These are phyloP conservation scores for Megastigmus dorsalis DNA, from an alignment of 2,888 invertebrate genomes.

Conservation along the genomic window DNA sequence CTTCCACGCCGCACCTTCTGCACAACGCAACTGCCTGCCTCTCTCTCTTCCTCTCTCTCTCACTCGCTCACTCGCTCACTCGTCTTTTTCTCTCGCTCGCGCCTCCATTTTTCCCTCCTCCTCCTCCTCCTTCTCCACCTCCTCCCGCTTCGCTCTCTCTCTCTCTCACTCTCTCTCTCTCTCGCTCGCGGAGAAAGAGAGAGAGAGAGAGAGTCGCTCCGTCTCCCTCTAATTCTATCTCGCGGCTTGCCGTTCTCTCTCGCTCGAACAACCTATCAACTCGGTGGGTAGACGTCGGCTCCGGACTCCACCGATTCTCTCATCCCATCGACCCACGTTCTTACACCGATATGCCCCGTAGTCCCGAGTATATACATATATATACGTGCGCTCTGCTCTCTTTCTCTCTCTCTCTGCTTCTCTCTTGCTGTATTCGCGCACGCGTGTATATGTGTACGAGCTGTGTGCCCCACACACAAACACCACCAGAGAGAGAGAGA, in stretches of 20 bases:
- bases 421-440: conserved; percentile 30
- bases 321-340: conserved; percentile 73
- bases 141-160: conserved; percentile 46
- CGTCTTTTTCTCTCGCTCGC: conserved; percentile 43
- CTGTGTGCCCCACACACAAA: no score
- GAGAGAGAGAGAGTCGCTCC: conserved; percentile 43
- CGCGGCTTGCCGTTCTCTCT: conserved; percentile 62
- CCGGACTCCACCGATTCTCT: conserved; percentile 72
- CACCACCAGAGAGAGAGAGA: no score
- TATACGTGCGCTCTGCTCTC: background rate
- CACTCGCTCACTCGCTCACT: conserved; percentile 40
- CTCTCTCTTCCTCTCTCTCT: conserved; percentile 44
- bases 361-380: conserved; percentile 66
- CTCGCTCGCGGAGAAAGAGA: conserved; percentile 24
- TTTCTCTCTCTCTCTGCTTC: conserved; percentile 13
- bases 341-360: conserved; percentile 72
- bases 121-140: conserved; percentile 2
- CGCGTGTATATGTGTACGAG: conserved; percentile 31
- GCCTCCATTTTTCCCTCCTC: background rate
- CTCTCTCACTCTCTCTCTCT: conserved; percentile 49
- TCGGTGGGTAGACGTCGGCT: conserved; percentile 72
- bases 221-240: conserved; percentile 72
- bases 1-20: conserved; percentile 57
- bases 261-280: conserved; percentile 72
- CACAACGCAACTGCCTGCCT: conserved; percentile 38